Conservation (phyloP, 2,797 vertebrate species). For the Chloroceryle inda region DNA sequence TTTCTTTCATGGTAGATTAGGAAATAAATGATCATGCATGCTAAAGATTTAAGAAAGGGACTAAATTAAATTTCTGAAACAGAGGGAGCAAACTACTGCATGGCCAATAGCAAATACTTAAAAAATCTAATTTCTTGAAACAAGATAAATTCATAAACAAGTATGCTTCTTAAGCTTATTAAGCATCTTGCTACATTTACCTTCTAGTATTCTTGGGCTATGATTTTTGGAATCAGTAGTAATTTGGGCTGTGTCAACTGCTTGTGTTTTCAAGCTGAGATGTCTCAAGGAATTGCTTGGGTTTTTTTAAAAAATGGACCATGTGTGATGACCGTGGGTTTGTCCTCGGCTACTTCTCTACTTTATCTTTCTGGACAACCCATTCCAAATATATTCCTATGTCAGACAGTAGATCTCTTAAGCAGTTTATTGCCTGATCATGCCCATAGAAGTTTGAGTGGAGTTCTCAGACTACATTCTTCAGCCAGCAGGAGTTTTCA, state of each 20-base stretch:
- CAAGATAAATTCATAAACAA: not conserved
- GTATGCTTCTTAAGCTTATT: not conserved
- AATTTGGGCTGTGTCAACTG: not conserved
- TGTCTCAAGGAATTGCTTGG: not conserved
- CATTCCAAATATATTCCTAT: not conserved
- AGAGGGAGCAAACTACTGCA: not conserved
- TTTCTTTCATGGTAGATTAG: conserved; percentile 44
- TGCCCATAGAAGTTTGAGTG: not conserved
- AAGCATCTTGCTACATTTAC: not conserved
- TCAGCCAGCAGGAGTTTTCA: not conserved
- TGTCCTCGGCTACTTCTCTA: not conserved
- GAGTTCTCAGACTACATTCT: not conserved
- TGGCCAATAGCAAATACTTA: not conserved
- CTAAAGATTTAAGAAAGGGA: not conserved
- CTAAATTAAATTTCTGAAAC: conserved; percentile 32
- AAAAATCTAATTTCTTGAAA: conserved; percentile 13
- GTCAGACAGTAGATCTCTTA: not conserved
- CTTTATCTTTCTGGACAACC: not conserved
- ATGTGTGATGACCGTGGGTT: rapidly evolving
- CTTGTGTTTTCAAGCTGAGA: not conserved
- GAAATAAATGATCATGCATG: not conserved
- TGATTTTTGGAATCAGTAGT: not conserved
- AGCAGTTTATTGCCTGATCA: not conserved
- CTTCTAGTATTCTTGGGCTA: not conserved
- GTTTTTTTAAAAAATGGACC: rapidly evolving